Conservation (phyloP, 2,888 invertebrate species). For the Argynnis bischoffii region DNA sequence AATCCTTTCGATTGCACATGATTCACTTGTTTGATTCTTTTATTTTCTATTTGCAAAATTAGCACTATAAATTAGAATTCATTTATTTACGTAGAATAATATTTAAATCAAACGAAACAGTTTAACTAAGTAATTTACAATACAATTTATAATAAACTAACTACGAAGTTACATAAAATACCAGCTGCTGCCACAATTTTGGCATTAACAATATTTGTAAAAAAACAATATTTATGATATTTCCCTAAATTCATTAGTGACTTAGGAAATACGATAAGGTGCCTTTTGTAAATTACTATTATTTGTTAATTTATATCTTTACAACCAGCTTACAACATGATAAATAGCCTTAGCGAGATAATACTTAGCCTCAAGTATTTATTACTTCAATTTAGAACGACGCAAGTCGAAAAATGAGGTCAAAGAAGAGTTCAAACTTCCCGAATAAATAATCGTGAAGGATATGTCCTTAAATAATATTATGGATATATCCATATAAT, state of each 20-base stretch:
- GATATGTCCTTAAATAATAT: background rate
- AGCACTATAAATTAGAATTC: too few relatives aligned
- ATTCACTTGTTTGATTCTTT: too few relatives aligned
- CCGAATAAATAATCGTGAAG: conserved; percentile 21
- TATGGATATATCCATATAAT: background rate
- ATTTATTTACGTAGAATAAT: too few relatives aligned
- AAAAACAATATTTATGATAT: conserved; percentile 10
- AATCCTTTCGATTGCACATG: too few relatives aligned
- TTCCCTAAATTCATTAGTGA: conserved; percentile 5
- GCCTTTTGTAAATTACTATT: conserved; percentile 19
- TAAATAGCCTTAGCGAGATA: conserved; percentile 35
- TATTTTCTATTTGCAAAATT: too few relatives aligned
- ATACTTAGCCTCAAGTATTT: conserved; percentile 42
- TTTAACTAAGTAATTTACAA: too few relatives aligned
- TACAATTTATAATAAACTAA: too few relatives aligned
- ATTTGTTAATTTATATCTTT: conserved; percentile 33
- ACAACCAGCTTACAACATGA: conserved; percentile 34
- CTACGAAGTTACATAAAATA: too few relatives aligned
- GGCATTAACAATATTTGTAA: background rate
- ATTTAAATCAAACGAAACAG: background rate
- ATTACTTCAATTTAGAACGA: conserved; percentile 41
- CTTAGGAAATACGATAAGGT: conserved; percentile 1
- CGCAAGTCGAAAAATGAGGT: conserved; percentile 39
- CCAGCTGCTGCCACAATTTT: too few relatives aligned
- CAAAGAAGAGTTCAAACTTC: conserved; percentile 35